Percentiles rank a stretch among this genome's conserved stretches.
These are phyloP conservation scores for Tragelaphus oryx DNA, from an alignment of 2,797 vertebrate species.

Conservation along the genomic window DNA sequence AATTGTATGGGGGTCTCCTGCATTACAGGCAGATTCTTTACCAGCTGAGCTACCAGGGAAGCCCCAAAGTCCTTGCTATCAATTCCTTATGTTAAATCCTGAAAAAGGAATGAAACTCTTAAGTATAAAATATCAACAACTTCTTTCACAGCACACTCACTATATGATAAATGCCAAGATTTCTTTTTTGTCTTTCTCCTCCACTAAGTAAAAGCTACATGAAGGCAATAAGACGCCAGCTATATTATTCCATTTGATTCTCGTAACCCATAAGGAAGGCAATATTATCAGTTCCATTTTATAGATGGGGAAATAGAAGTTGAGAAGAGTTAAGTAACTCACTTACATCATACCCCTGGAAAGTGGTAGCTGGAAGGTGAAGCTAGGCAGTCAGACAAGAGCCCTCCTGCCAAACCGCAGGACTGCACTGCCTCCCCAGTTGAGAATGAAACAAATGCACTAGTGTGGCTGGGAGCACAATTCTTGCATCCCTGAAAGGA, in stretches of 20 bases:
- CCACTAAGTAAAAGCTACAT: not conserved
- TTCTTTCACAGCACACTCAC: not conserved
- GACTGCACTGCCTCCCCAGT: not conserved
- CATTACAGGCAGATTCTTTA: not conserved
- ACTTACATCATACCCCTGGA: not conserved
- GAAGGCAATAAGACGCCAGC: not conserved
- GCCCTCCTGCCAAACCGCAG: accelerated
- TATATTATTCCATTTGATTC: not conserved
- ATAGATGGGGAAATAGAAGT: not conserved
- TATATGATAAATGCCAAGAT: not conserved
- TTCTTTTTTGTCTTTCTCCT: not conserved
- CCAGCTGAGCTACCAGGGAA: not conserved
- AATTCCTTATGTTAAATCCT: not conserved
- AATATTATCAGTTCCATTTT: not conserved
- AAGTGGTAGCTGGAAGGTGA: not conserved
- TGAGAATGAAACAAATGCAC: not conserved
- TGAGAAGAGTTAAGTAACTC: not conserved
- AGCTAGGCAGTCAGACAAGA: not conserved
- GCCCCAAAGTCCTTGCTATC: not conserved
- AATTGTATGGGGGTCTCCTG: not conserved
- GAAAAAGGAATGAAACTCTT: constrained; percentile 5
- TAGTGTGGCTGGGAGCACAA: not conserved
- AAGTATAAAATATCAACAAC: not conserved
- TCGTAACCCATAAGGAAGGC: not conserved
- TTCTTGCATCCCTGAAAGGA: not conserved